Base-by-base conservation (phyloP, 2,113 vertebrate species). In the Electrona antarctica region DNA sequence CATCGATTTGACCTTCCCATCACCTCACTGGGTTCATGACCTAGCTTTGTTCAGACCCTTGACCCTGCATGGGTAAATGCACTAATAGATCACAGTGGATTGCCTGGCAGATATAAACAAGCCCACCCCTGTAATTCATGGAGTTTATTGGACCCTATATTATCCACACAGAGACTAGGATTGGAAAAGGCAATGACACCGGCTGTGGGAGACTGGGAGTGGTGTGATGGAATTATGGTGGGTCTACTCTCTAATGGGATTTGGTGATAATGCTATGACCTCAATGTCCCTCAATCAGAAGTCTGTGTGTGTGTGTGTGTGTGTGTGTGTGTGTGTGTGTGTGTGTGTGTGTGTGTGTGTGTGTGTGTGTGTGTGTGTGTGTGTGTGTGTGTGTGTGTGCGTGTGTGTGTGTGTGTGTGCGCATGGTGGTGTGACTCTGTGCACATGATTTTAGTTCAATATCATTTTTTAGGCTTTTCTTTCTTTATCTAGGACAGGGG, bases 241-340 rank as follows among this genome's bases (percentile, higher is more conserved):
- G 33, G 67, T 65, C 21, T 21, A 21, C 21, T 21, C 33, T 41
- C 33, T 41, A 61, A 75, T 59, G 68, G 33, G 65, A 78, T 73
- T 14, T 52, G 0, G 4, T 69, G 58, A 77, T 54, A 58, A 78
- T 46, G 41, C 65, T 60, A 29, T 73, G 65, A 78, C 72, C 82
- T 69, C 10, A 71, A 61, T 51, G 66, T 74, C 75, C 67, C 71
- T 73, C 59, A 69, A 57, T 58, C 2, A 60, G 51, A 60, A 0
- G 0, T 11, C 29, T 41, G 33, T 41, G 33, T 41, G 33, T 21
- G 21, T 21, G 21, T 21, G 21, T 21, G 21, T 21, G 12, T 50
- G 45, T 51, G 13, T 45, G 51, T 7, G 14, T 8, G 21, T 28
- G 10, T 33, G 21, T 21, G 21, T 21, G 21, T 21, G 21, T 21